Conservation (phyloP, 2,797 vertebrate species). For the Phalloptychus januarius region DNA sequence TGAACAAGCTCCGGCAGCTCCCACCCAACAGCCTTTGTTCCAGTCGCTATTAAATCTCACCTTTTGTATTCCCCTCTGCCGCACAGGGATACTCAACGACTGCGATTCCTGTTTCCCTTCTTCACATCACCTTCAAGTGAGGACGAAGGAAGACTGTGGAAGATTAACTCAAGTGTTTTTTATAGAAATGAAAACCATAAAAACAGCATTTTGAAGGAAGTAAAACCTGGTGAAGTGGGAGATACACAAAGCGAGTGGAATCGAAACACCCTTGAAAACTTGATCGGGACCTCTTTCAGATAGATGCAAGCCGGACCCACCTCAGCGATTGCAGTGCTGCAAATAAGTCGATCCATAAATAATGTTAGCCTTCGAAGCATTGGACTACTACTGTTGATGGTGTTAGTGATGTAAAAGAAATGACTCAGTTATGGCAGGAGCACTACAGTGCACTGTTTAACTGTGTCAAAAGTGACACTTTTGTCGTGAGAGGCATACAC, state of each 20-base stretch:
- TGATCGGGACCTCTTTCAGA: constrained; percentile 10
- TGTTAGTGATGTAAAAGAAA: too few species aligned
- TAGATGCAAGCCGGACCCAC: constrained; percentile 5
- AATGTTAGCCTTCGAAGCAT: constrained; percentile 49
- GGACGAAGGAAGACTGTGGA: constrained; percentile 39
- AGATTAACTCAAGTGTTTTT: constrained; percentile 40
- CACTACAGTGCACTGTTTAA: too few species aligned
- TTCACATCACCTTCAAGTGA: constrained; percentile 51
- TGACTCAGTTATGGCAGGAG: too few species aligned
- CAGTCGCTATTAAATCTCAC: constrained; percentile 34
- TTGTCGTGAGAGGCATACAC: too few species aligned
- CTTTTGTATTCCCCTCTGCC: constrained; percentile 46
- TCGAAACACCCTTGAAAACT: constrained; percentile 42
- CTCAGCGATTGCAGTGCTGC: constrained; percentile 9
- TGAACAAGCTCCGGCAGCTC: constrained; percentile 52
- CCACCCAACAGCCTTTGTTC: constrained; percentile 46
- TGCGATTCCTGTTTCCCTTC: not conserved
- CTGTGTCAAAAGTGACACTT: too few species aligned
- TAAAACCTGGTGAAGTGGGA: constrained; percentile 32
- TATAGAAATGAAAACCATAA: constrained; percentile 19
- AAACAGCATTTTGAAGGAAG: constrained; percentile 4
- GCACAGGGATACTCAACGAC: constrained; percentile 33
- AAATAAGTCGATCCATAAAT: constrained; percentile 44
- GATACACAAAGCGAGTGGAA: constrained; percentile 21
- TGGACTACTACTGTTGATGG: too few species aligned